Percentiles rank a stretch among this genome's conserved stretches.
These are phyloP conservation scores for Drosophila mercatorum DNA, from an alignment of 2,888 invertebrate genomes.

Conservation along the genomic window DNA sequence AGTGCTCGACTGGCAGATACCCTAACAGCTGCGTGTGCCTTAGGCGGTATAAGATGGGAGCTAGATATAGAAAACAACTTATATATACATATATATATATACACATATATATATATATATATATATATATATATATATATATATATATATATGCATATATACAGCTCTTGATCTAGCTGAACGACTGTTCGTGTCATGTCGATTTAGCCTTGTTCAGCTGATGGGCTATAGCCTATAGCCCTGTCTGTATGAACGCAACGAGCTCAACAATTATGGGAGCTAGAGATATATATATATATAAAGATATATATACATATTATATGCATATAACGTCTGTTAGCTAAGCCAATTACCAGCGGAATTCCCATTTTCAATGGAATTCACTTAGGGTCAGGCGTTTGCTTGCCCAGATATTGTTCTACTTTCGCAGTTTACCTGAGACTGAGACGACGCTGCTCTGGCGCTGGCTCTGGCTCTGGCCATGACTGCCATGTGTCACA, in stretches of 20 bases:
- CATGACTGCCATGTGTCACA: background rate
- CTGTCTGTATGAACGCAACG: too few species aligned
- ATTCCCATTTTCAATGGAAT: background rate
- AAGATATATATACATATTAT: background rate
- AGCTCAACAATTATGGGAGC: too few species aligned
- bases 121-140: background rate
- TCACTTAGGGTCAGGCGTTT: background rate
- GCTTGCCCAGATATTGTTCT: background rate
- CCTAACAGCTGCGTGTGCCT: too few species aligned
- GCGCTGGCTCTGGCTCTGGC: background rate
- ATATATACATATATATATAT: too few species aligned
- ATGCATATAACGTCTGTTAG: background rate
- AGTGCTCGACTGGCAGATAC: background rate
- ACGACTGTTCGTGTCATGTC: too few species aligned
- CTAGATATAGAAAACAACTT: too few species aligned
- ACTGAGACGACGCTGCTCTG: too few species aligned
- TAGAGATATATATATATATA: background rate
- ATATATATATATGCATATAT: background rate
- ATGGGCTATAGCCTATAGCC: too few species aligned
- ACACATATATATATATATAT: background rate
- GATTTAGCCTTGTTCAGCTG: too few species aligned
- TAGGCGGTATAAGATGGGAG: too few species aligned
- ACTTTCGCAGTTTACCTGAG: slow-evolving; percentile 8
- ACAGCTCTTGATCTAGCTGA: too few species aligned
- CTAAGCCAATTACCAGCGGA: background rate